These are phyloP conservation scores for Dichetophora obliterata DNA, from an alignment of 2,888 invertebrate genomes.

Conservation along the genomic window DNA sequence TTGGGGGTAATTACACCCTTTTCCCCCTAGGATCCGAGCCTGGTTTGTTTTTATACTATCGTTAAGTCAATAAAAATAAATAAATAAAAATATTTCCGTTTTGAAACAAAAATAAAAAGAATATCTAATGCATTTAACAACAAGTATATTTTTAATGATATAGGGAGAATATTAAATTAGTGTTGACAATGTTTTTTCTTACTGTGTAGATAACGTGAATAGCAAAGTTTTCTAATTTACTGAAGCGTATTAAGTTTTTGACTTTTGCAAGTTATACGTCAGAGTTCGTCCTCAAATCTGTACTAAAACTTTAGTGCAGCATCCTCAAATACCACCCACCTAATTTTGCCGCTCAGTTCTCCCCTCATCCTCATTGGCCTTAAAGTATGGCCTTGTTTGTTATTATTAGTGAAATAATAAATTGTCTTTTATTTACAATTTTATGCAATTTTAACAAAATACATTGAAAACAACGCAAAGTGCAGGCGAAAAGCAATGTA, in stretches of 20 bases:
- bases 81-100: too few species aligned
- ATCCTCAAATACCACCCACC: neutral
- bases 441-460: slow-evolving; percentile 5
- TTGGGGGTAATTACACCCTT: too few species aligned
- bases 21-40: too few species aligned
- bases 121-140: too few species aligned
- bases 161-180: neutral
- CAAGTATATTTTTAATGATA: neutral
- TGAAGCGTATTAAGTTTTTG: slow-evolving; percentile 23
- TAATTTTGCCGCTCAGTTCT: neutral
- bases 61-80: too few species aligned
- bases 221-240: slow-evolving; percentile 25
- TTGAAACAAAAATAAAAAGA: neutral
- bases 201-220: slow-evolving; percentile 14
- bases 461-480: neutral
- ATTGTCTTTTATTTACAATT: slow-evolving; percentile 7
- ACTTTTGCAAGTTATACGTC: slow-evolving; percentile 17
- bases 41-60: too few species aligned
- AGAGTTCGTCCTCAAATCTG: slow-evolving; percentile 1
- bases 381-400: too few species aligned
- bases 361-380: neutral
- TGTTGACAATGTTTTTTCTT: slow-evolving; percentile 2
- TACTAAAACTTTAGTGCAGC: neutral
- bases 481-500: neutral
- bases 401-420: neutral